A percentile compares a stretch with the other conserved stretches of the same genome.
These are phyloP conservation scores for Thomomys bottae DNA, from an alignment of 2,113 vertebrate genomes.

Conservation along the genomic window DNA sequence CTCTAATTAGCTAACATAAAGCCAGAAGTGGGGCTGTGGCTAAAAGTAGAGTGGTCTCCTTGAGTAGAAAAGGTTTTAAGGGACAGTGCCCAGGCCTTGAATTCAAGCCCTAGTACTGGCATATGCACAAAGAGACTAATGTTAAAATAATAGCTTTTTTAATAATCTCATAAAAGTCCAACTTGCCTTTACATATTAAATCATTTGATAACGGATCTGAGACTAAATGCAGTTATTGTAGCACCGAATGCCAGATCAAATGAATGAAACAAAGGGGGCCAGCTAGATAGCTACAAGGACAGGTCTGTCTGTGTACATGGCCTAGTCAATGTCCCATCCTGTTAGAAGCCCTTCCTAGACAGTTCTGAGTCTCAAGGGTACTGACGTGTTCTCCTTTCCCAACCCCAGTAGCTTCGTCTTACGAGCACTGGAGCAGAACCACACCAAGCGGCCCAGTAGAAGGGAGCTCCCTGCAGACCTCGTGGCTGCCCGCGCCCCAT, in stretches of 20 bases:
- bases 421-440: background rate
- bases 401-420: slow-evolving; percentile 23
- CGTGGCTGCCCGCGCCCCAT: background rate
- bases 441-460: background rate
- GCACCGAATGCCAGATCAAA: background rate
- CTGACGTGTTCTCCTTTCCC: background rate
- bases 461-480: background rate
- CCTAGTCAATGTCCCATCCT: fast-evolving
- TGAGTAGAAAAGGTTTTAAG: no score
- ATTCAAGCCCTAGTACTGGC: no score
- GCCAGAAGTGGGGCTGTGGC: no score
- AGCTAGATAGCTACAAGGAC: no score
- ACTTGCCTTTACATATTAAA: background rate
- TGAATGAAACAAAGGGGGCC: background rate
- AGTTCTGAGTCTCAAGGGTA: background rate
- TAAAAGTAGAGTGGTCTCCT: no score
- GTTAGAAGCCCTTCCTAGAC: background rate
- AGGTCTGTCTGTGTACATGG: background rate
- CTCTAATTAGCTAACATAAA: no score
- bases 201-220: background rate
- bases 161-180: slow-evolving; percentile 9
- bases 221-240: background rate
- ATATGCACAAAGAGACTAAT: no score
- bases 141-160: no score
- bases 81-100: no score